phyloP scores from a whole-genome alignment of 1,140 invertebrate species.

The Drosophila melanogaster region DNA sequence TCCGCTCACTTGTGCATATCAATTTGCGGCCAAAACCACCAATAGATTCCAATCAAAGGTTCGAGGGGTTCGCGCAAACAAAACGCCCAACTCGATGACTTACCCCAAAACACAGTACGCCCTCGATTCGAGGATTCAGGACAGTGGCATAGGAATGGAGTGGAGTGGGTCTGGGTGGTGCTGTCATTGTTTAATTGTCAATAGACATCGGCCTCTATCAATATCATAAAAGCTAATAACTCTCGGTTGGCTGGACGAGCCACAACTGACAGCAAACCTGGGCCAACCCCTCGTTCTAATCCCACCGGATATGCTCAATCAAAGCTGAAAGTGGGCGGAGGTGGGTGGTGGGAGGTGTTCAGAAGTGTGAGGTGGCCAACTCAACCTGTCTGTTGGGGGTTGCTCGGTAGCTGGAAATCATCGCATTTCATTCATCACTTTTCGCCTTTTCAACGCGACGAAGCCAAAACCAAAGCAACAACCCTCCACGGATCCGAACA shows the following conservation, averaged over 20 bases:
- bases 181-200: conserved; percentile 84
- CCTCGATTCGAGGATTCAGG: conserved; percentile 30
- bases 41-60: conserved; percentile 52
- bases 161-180: conserved; percentile 11
- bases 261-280: conserved; percentile 49
- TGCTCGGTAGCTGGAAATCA: conserved; percentile 74
- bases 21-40: conserved; percentile 46
- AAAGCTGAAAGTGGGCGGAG: conserved; percentile 78
- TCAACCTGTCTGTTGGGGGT: conserved; percentile 50
- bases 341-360: conserved; percentile 29
- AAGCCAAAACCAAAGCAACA: conserved; percentile 13
- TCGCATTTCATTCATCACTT: conserved; percentile 84
- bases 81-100: conserved; percentile 59
- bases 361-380: conserved; percentile 39
- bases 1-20: conserved; percentile 46
- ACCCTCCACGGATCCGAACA: conserved; percentile 52
- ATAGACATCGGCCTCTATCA: conserved; percentile 83
- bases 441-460: conserved; percentile 72
- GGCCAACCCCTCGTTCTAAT: conserved; percentile 72
- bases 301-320: conserved; percentile 84
- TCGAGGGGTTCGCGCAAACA: conserved; percentile 43
- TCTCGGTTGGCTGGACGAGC: conserved; percentile 76
- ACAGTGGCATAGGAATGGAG: neutral
- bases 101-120: conserved; percentile 42
- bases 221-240: conserved; percentile 84